Evolutionary conservation across 2,113 vertebrate genomes (phyloP).

Genomic region (Phoxinus phoxinus): DNA sequence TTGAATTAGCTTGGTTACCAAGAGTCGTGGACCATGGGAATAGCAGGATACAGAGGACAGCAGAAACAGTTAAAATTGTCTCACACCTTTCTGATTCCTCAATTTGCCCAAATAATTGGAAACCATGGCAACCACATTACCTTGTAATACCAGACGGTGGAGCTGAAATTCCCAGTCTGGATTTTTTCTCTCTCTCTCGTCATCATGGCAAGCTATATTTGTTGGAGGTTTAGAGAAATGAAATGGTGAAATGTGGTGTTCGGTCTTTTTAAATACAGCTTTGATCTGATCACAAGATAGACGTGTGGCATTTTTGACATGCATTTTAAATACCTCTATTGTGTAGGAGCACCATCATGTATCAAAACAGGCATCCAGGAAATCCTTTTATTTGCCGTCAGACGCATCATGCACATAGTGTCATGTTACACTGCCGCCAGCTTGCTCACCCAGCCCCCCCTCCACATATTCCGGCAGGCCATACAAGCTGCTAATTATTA

Average conservation of each 20-base stretch:
- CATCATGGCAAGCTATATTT: conserved; percentile 12
- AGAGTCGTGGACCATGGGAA: background rate
- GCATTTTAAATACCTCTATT: conserved; percentile 66
- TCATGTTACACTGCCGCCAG: conserved; percentile 36
- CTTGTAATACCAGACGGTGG: conserved; percentile 3
- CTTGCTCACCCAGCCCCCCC: background rate
- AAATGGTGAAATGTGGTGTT: conserved; percentile 8
- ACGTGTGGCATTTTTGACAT: conserved; percentile 48
- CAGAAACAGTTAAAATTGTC: conserved; percentile 19
- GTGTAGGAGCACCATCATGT: conserved; percentile 61
- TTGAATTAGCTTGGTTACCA: conserved; percentile 16
- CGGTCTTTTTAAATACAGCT: background rate
- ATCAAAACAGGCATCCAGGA: conserved; percentile 64
- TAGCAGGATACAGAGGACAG: background rate
- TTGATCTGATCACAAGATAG: background rate
- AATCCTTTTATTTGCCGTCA: conserved; percentile 66
- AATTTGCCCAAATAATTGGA: conserved; percentile 30
- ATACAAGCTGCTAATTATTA: conserved; percentile 5
- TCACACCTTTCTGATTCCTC: conserved; percentile 22
- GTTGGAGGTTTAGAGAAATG: background rate
- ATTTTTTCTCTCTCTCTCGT: background rate
- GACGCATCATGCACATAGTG: conserved; percentile 54
- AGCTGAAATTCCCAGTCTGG: conserved; percentile 33
- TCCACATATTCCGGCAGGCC: background rate
- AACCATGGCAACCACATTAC: conserved; percentile 32